Evolutionary conservation across 2,113 vertebrate genomes (phyloP).

Genomic region (Paracyprichromis sp.): DNA sequence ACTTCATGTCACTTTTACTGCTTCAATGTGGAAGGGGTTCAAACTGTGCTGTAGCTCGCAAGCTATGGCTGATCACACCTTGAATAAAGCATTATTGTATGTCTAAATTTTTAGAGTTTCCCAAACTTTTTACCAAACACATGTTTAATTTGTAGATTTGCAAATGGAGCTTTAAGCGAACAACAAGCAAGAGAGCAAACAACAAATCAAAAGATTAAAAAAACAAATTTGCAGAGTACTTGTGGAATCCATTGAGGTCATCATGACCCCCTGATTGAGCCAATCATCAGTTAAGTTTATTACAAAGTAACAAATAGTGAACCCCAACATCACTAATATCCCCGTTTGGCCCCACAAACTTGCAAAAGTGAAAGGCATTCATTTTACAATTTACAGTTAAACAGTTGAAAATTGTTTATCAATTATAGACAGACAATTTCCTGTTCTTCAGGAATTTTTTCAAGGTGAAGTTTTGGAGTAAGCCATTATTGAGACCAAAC

Average conservation of each 20-base stretch:
- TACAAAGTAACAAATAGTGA: neutral
- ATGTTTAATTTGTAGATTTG: neutral
- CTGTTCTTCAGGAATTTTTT: neutral
- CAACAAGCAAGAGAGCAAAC: neutral
- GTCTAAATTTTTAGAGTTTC: neutral
- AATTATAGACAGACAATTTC: neutral
- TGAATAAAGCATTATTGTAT: neutral
- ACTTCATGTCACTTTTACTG: neutral
- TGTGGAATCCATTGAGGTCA: neutral
- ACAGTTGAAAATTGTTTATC: neutral
- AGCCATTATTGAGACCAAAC: neutral
- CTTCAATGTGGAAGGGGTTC: neutral
- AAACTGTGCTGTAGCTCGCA: neutral
- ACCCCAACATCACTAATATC: neutral
- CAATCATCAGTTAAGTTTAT: neutral
- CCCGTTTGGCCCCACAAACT: neutral
- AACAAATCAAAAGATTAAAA: neutral
- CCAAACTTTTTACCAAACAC: neutral
- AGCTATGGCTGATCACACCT: neutral
- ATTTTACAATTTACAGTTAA: neutral
- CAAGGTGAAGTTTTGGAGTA: neutral
- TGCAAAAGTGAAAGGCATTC: neutral
- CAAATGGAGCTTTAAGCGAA: neutral
- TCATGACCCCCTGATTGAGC: neutral
- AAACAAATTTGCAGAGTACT: neutral